Evolutionary conservation across 2,888 invertebrate species (phyloP).

Genomic region (Cheilosia variabilis): DNA sequence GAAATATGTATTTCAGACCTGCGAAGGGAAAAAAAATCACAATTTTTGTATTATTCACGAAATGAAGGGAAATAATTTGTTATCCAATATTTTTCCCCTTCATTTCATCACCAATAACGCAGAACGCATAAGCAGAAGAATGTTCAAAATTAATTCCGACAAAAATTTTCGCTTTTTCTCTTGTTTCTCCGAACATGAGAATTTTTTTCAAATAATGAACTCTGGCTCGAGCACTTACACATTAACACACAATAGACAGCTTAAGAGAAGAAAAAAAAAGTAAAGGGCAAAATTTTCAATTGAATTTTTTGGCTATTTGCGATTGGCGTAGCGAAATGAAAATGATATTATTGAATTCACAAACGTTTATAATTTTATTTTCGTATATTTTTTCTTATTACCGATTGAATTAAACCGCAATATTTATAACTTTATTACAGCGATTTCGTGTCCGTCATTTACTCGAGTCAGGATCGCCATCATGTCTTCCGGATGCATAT

Average conservation of each 20-base stretch:
- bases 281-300: constrained; percentile 76
- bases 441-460: constrained; percentile 78
- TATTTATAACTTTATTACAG: constrained; percentile 79
- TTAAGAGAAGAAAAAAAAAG: constrained; percentile 66
- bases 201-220: constrained; percentile 56
- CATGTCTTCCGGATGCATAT: constrained; percentile 86
- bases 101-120: constrained; percentile 64
- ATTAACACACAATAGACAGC: constrained; percentile 75
- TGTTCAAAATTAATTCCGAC: constrained; percentile 59
- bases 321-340: constrained; percentile 47
- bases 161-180: constrained; percentile 63
- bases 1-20: constrained; percentile 40
- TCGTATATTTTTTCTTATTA: constrained; percentile 77
- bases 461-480: constrained; percentile 86
- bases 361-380: constrained; percentile 76
- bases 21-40: constrained; percentile 37
- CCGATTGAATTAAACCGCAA: constrained; percentile 79
- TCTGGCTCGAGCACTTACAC: constrained; percentile 70
- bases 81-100: constrained; percentile 71
- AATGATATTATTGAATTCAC: constrained; percentile 73
- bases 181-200: constrained; percentile 64
- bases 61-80: constrained; percentile 70
- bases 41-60: constrained; percentile 28
- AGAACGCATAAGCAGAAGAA: constrained; percentile 56
- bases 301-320: constrained; percentile 62